Conservation (phyloP, 2,888 invertebrate species). For the Macaria notata region DNA sequence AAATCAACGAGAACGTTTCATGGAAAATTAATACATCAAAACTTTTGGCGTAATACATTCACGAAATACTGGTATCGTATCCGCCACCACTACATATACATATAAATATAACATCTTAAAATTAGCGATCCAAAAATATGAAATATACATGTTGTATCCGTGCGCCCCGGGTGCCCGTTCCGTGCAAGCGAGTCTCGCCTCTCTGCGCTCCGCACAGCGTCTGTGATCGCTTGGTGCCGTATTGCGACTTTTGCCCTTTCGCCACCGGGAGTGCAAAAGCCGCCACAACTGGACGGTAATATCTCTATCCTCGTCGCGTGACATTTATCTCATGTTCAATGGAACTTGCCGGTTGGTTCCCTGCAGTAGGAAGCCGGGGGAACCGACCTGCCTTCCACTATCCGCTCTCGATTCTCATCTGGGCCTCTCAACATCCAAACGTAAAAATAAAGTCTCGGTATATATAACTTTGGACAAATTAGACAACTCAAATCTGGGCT, state of each 20-base stretch:
- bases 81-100: conserved; percentile 80
- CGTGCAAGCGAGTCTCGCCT: conserved; percentile 55
- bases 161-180: conserved; percentile 69
- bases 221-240: conserved; percentile 53
- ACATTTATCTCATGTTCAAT: conserved; percentile 39
- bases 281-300: conserved; percentile 80
- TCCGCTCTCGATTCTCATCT: conserved; percentile 52
- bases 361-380: conserved; percentile 8
- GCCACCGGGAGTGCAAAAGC: conserved; percentile 73
- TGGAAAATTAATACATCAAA: conserved; percentile 81
- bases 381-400: conserved; percentile 38
- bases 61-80: conserved; percentile 78
- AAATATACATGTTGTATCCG: conserved; percentile 80
- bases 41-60: conserved; percentile 80
- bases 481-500: conserved; percentile 23
- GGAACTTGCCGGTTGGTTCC: conserved; percentile 19
- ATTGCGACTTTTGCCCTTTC: conserved; percentile 61
- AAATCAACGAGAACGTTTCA: conserved; percentile 65
- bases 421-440: conserved; percentile 64
- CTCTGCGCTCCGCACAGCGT: conserved; percentile 35
- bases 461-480: conserved; percentile 24
- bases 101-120: conserved; percentile 83
- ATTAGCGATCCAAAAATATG: conserved; percentile 83
- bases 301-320: conserved; percentile 73
- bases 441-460: conserved; percentile 40